Percentiles rank a stretch among this genome's conserved stretches.
Evolutionary conservation across 2,113 vertebrate genomes (phyloP).

Genomic region (Charadrius vociferus): DNA sequence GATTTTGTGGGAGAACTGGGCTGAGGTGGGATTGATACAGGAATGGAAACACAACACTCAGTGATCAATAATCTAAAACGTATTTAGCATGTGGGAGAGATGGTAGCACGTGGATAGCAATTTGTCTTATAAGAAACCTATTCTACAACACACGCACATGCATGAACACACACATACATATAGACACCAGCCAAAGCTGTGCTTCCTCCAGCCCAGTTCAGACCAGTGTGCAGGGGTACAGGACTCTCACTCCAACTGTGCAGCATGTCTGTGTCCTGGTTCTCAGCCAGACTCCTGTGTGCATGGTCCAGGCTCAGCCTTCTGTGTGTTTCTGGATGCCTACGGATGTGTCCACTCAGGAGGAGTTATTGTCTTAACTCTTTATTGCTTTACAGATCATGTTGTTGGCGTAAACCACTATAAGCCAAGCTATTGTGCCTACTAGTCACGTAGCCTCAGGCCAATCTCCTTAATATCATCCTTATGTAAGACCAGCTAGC

Average conservation of each 20-base stretch:
- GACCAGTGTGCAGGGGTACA: neutral
- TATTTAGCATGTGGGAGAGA: neutral
- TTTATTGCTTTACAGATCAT: neutral
- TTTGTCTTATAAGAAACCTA: neutral
- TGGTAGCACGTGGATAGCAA: accelerated
- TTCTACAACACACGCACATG: neutral
- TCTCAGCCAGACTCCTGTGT: neutral
- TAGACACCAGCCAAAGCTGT: neutral
- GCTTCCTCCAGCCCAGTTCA: neutral
- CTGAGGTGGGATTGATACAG: neutral
- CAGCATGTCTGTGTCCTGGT: neutral
- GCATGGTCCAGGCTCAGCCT: neutral
- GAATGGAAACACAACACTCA: neutral
- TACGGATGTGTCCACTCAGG: neutral
- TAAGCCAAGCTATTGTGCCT: neutral
- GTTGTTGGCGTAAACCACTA: neutral
- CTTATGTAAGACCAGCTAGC: neutral
- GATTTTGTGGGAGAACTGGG: neutral
- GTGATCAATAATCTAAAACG: neutral
- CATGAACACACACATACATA: no score
- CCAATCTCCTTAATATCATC: neutral
- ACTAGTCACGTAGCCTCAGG: neutral
- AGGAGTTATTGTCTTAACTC: neutral
- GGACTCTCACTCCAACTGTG: neutral
- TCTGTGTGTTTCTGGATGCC: neutral